Base-by-base conservation (phyloP, 2,888 invertebrate species). In the Ennomos quercinarius region DNA sequence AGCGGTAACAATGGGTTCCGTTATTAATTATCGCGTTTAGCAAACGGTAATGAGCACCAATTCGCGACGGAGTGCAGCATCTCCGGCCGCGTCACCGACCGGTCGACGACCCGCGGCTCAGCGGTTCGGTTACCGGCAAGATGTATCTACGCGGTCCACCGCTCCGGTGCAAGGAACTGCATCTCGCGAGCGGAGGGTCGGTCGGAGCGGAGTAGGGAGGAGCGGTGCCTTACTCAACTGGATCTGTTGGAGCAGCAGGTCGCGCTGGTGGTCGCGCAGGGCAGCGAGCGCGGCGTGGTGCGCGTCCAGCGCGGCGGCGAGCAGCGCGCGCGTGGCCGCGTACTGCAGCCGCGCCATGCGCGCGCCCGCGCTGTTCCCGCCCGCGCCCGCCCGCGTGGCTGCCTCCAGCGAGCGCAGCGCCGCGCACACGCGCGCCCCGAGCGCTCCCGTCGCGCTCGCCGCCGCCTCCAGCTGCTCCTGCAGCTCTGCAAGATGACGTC, bases 381-480 rank as follows among this genome's bases (percentile, higher is more conserved):
- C 27, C 61, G 58, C 73, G 63, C 52, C 66, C 72, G 40, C 63
- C 72, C 52, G 80, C 43, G 78, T 80, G 49, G 74, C 74, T 73
- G 6, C 27, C 27, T 88, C 87, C 66, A 93, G 79, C 79, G 85
- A 93, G 68, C 93, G 93, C 74, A 95, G 86, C 72, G 93, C 94
- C 50, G 86, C 91, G 74, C 93, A 89, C 64, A 94, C 83, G 76
- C 91, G 90, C 61, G 90, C 82, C 8, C 94, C 94, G 2, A 89
- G 83, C 51, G 87, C 92, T 72, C 93, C 89, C 62, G 94, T 92
- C 43, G 88, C 86, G 65, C 91, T 91, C 69, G 93, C 93, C 66
- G 93, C 87, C 36, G 84, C 84, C 66, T 95, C 95, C 79, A 95
- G 78, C 78, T 95, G 95, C 64, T 93, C 91, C 82, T 95, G 94